These are phyloP conservation scores for Sorex maritimensis DNA, from an alignment of 2,797 vertebrate genomes.

Conservation along the genomic window DNA sequence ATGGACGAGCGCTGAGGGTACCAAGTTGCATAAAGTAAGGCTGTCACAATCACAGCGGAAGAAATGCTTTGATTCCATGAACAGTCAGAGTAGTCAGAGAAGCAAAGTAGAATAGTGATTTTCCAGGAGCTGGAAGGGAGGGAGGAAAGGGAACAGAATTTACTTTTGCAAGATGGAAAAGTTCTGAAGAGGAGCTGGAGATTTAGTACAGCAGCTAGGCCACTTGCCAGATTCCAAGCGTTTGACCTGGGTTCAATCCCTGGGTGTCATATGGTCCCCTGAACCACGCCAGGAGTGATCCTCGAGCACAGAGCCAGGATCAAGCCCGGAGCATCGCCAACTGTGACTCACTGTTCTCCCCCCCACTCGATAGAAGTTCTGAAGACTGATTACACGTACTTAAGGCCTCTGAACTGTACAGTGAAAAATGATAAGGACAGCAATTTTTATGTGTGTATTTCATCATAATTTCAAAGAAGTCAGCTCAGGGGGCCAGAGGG, in stretches of 20 bases:
- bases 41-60: not conserved
- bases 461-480: not conserved
- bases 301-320: too few species aligned
- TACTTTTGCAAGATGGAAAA: constrained; percentile 45
- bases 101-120: not conserved
- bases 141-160: not conserved
- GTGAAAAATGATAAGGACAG: not conserved
- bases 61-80: not conserved
- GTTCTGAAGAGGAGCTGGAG: not conserved
- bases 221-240: too few species aligned
- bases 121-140: not conserved
- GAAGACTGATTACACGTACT: not conserved
- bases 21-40: not conserved
- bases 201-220: too few species aligned
- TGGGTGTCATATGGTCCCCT: too few species aligned
- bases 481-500: too few species aligned
- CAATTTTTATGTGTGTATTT: constrained; percentile 6
- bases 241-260: too few species aligned
- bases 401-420: not conserved
- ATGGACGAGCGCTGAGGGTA: not conserved
- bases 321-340: too few species aligned
- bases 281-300: too few species aligned
- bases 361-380: not conserved
- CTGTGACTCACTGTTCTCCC: too few species aligned
- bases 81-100: not conserved